A percentile compares a stretch with the other conserved stretches of the same genome.
Evolutionary conservation across 1,140 invertebrate genomes (phyloP).

Genomic region (Trichomalopsis sarcophagae): DNA sequence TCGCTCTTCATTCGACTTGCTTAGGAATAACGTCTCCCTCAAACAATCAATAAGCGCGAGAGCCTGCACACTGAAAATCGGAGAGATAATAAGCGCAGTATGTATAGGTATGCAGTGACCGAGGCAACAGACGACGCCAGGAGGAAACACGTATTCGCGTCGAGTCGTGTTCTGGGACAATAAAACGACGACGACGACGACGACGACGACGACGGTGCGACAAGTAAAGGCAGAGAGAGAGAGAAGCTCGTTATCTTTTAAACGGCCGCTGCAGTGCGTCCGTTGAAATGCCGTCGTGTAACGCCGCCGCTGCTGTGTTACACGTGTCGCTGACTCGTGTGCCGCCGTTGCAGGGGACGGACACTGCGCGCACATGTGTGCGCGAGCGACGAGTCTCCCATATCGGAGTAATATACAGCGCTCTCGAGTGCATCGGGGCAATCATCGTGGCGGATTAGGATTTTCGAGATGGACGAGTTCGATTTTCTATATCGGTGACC

Average conservation of each 20-base stretch:
- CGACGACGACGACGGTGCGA: neutral
- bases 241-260: slow-evolving; percentile 19
- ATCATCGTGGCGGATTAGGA: neutral
- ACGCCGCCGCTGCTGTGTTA: neutral
- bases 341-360: neutral
- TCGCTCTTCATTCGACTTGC: too few species aligned
- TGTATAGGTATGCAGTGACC: neutral
- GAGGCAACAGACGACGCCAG: neutral
- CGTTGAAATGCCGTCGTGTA: neutral
- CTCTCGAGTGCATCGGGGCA: neutral
- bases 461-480: too few species aligned
- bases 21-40: too few species aligned
- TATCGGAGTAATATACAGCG: neutral
- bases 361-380: neutral
- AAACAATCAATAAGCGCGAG: too few species aligned
- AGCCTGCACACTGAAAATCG: too few species aligned
- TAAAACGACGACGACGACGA: neutral
- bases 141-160: neutral
- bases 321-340: slow-evolving; percentile 14
- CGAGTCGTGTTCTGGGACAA: neutral
- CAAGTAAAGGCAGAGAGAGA: neutral
- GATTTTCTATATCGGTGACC: too few species aligned
- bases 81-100: neutral
- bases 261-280: neutral
- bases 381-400: neutral